Percentiles rank a stretch among this genome's conserved stretches.
phyloP scores from a whole-genome alignment of 2,113 vertebrate species.

The Struthidea cinerea region DNA sequence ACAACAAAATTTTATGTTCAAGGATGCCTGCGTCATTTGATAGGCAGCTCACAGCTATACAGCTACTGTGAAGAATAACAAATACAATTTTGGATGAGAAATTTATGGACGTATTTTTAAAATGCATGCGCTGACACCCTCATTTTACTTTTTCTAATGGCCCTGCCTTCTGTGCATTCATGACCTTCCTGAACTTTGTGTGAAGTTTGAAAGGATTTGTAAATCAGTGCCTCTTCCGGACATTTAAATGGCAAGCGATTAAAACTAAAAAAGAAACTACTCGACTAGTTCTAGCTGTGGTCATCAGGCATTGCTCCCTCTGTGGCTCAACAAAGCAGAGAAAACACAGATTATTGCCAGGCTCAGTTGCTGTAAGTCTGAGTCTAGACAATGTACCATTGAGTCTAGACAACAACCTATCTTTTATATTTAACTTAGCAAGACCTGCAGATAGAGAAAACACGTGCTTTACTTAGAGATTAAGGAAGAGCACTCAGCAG shows the following conservation, averaged over 20 bases:
- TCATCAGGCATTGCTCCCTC: not conserved
- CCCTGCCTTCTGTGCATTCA: not conserved
- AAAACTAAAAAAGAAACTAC: slow-evolving; percentile 1
- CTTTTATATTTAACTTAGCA: not conserved
- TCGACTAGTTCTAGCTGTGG: not conserved
- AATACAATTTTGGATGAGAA: not conserved
- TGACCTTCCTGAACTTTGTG: not conserved
- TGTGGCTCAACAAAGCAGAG: not conserved
- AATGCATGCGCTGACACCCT: not conserved
- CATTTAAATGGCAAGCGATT: not conserved
- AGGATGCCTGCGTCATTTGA: not conserved
- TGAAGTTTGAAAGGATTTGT: not conserved
- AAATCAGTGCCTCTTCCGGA: not conserved
- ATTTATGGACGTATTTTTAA: not conserved
- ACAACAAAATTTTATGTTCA: not conserved
- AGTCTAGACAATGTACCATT: not conserved
- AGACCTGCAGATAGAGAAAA: not conserved
- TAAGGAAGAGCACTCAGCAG: not conserved
- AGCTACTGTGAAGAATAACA: not conserved
- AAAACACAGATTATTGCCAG: not conserved
- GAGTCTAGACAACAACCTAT: not conserved
- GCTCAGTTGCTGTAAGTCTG: not conserved
- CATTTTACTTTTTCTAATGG: not conserved
- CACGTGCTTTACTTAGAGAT: not conserved
- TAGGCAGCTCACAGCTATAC: not conserved